A percentile compares a stretch with the other conserved stretches of the same genome.
phyloP scores from a whole-genome alignment of 2,113 vertebrate genomes.

The Melierax canorus region DNA sequence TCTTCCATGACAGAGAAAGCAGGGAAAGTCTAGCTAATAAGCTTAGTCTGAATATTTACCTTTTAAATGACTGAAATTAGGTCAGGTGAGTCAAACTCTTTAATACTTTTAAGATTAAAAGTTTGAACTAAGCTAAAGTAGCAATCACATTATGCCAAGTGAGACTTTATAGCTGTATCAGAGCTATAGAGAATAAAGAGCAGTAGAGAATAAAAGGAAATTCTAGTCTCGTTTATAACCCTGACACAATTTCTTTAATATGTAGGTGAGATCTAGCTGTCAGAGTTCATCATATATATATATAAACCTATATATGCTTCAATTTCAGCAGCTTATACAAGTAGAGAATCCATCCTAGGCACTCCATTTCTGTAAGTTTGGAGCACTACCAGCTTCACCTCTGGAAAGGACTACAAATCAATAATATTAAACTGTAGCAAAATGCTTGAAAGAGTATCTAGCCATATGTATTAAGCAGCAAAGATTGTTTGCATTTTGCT shows the following conservation, averaged over 20 bases:
- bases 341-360: neutral
- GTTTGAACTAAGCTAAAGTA: neutral
- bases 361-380: neutral
- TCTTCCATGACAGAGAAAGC: neutral
- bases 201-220: neutral
- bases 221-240: neutral
- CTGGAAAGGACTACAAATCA: neutral
- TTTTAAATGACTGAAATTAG: neutral
- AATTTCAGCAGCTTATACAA: neutral
- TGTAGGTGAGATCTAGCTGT: neutral
- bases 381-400: neutral
- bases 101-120: neutral
- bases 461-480: neutral
- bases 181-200: neutral
- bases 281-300: neutral
- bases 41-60: neutral
- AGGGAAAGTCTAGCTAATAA: neutral
- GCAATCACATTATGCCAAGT: neutral
- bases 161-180: neutral
- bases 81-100: neutral
- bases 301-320: neutral
- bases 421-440: neutral
- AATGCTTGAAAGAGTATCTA: neutral
- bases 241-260: neutral
- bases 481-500: neutral